Evolutionary conservation across 1,140 invertebrate genomes (phyloP), one percentile per base, ranked within the genome.

Genomic region (Macrotrachela quadricornifera): DNA sequence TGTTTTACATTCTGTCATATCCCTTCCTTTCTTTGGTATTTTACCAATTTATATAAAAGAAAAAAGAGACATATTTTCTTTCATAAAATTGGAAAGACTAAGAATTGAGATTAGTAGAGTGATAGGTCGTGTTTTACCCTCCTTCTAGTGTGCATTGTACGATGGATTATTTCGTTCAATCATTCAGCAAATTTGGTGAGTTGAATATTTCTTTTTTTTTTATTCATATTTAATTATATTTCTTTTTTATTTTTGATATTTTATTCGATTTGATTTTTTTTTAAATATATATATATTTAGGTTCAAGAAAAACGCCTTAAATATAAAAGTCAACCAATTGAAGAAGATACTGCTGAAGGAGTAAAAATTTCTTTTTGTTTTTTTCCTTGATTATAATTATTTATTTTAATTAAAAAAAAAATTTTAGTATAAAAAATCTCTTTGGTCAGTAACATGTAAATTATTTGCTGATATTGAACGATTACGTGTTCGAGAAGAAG

Each of bases 391-490:
- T 14, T 14, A 14, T 14, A 40, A 40, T 9, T 10, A 40, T 10
- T 40, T 40, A 40, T 10, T 10, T 40, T 14, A 10, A 10, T 40
- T 14, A 10, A 40, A 10, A 14, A 14, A 10, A 14, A 14, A 10
- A 42, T 42, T 42, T 42, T 42, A 42, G 40, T 42, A 14, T 42
- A 15, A 42, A 14, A 42, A 42, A 15, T 13, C 12, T 3, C 13
- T 42, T 14, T 42, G 40, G 40, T 14, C 12, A 13, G 46, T 50
- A 77, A 92, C 87, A 6, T 94, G 92, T 83, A 95, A 95, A 77
- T 71, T 95, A 37, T 96, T 95, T 77, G 91, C 90, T 49, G 90
- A 96, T 68, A 82, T 94, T 77, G 90, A 71, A 55, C 60, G 69
- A 57, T 85, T 71, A 72, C 84, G 56, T 80, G 85, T 74, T 54